Evolutionary conservation across 2,797 vertebrate species (phyloP).

Genomic region (Pangasius mekongensis): DNA sequence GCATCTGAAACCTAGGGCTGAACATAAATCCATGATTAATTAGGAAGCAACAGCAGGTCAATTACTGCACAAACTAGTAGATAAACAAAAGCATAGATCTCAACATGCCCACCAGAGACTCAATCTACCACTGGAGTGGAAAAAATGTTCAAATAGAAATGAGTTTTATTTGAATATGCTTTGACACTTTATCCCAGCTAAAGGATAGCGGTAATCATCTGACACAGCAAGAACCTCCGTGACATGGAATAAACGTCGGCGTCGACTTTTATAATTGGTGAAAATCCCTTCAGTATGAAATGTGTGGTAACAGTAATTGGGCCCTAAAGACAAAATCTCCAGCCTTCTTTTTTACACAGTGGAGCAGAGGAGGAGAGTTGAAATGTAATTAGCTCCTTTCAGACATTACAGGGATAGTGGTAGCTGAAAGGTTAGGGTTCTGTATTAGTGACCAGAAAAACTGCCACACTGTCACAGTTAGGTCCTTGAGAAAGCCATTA

Average conservation of each 20-base stretch:
- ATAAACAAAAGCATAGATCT: neutral
- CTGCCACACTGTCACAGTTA: neutral
- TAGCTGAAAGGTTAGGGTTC: slow-evolving; percentile 10
- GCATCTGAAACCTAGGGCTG: neutral
- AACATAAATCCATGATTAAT: slow-evolving; percentile 13
- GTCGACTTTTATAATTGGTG: slow-evolving; percentile 31
- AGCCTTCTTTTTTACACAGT: slow-evolving; percentile 2
- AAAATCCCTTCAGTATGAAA: slow-evolving; percentile 24
- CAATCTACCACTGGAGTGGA: neutral
- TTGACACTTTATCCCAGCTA: neutral
- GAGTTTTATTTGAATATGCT: neutral
- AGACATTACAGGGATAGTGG: neutral
- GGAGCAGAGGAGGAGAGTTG: neutral
- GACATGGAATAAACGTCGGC: neutral
- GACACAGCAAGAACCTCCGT: neutral
- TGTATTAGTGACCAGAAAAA: neutral
- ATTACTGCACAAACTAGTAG: neutral
- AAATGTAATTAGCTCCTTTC: slow-evolving; percentile 38
- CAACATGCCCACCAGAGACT: neutral
- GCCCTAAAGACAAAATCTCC: slow-evolving; percentile 23
- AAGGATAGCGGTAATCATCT: slow-evolving; percentile 4
- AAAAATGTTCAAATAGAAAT: neutral
- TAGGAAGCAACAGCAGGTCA: neutral
- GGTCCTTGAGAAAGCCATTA: slow-evolving; percentile 1
- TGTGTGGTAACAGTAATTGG: slow-evolving; percentile 36